phyloP scores from a whole-genome alignment of 2,113 vertebrate genomes.

The Eolophus roseicapilla region DNA sequence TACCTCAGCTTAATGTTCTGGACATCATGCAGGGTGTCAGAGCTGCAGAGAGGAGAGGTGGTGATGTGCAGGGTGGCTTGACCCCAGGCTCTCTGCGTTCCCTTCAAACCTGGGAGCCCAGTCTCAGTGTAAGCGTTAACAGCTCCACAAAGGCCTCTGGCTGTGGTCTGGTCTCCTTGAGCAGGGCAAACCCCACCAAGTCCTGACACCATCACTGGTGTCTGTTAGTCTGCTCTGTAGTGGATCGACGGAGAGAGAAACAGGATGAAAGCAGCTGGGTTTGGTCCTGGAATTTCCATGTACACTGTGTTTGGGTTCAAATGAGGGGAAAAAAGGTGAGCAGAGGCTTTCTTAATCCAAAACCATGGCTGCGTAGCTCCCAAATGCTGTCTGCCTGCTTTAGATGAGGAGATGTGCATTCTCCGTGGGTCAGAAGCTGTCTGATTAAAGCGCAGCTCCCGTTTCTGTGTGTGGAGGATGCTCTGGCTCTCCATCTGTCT shows the following conservation, averaged over 20 bases:
- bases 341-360: not conserved
- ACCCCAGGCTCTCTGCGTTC: not conserved
- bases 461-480: rapidly evolving
- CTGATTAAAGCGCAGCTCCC: not conserved
- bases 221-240: not conserved
- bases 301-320: rapidly evolving
- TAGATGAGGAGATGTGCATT: not conserved
- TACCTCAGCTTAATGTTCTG: not conserved
- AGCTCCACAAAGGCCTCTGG: not conserved
- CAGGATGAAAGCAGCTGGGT: not conserved
- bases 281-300: not conserved
- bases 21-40: not conserved
- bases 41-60: not conserved
- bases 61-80: not conserved
- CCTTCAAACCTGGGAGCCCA: not conserved
- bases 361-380: not conserved
- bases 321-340: not conserved
- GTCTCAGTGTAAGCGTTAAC: not conserved
- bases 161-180: not conserved
- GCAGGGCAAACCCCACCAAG: not conserved
- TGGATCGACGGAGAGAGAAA: not conserved
- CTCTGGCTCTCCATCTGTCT: not conserved
- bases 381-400: not conserved
- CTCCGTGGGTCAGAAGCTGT: not conserved
- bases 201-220: not conserved